Base-by-base conservation (phyloP, 2,888 invertebrate genomes). In the Frankliniella intonsa region DNA sequence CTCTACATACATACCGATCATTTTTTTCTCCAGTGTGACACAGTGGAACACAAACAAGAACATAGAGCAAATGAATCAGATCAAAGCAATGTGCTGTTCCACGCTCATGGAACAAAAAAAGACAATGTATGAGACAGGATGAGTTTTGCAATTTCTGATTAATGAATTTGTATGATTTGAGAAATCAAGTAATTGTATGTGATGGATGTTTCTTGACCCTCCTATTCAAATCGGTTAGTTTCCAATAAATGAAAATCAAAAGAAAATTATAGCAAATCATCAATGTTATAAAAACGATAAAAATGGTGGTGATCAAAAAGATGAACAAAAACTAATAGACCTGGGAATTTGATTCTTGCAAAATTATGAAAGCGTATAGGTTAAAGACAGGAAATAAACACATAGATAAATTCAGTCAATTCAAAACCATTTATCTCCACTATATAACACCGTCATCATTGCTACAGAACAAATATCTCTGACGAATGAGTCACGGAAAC, bases 11-110 rank as follows among this genome's bases (percentile, higher is more conserved):
- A 76, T 76, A 76, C 69, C 69, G 69, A 22, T 76, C 9, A 25
- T 12, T 76, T 76, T 76, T 38, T 76, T 76, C 69, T 76, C 69
- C 69, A 81, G 69, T 81, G 81, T 50, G 76, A 76, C 50, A 65
- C 50, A 81, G 69, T 81, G 65, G 76, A 76, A 76, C 69, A 81
- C 69, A 76, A 76, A 76, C 25, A 8, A 25, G 69, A 76, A 76
- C 69, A 76, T 76, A 76, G 25, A 76, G 69, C 69, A 76, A 76
- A 76, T 76, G 22, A 76, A 76, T 76, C 69, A 76, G 69, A 76
- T 76, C 69, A 76, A 76, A 76, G 69, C 69, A 22, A 76, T 76
- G 69, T 76, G 25, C 22, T 76, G 69, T 22, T 76, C 25, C 69
- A 76, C 25, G 69, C 25, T 25, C 12, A 76, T 76, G 69, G 69